Percentiles rank a stretch among this genome's conserved stretches.
phyloP scores from a whole-genome alignment of 1,140 invertebrate species.

The Panonychus citri region DNA sequence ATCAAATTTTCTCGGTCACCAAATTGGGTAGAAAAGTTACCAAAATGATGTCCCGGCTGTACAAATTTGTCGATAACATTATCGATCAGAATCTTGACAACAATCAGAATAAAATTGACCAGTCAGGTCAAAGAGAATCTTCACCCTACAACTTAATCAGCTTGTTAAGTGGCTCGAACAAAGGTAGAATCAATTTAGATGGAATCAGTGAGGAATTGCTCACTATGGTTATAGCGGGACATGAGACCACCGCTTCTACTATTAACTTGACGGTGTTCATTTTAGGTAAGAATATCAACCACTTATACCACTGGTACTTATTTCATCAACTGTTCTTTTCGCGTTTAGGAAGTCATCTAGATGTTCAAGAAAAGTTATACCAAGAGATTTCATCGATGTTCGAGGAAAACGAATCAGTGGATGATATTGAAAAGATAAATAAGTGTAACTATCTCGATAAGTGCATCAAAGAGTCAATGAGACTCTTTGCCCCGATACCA shows the following conservation, averaged over 20 bases:
- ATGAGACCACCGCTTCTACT: constrained; percentile 10
- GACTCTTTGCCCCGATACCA: constrained; percentile 37
- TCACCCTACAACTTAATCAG: no score
- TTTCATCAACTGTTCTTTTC: background rate
- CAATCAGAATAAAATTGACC: no score
- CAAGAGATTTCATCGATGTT: background rate
- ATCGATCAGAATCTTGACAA: no score
- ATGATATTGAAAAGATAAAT: background rate
- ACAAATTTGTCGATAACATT: no score
- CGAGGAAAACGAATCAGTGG: background rate
- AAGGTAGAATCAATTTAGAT: no score
- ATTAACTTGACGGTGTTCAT: constrained; percentile 12
- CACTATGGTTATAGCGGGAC: constrained; percentile 21
- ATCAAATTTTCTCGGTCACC: no score
- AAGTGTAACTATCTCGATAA: background rate
- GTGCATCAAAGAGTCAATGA: constrained; percentile 32
- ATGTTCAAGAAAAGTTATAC: background rate
- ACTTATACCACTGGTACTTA: background rate
- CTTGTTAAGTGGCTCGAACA: no score
- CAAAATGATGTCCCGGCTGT: no score
- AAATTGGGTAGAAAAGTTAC: no score
- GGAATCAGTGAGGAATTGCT: constrained; percentile 7
- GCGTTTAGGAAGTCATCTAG: constrained; percentile 9
- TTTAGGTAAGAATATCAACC: constrained; percentile 11
- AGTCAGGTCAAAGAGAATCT: no score